These are phyloP conservation scores for Engraulis encrasicolus DNA, from an alignment of 2,113 vertebrate genomes.

Conservation along the genomic window DNA sequence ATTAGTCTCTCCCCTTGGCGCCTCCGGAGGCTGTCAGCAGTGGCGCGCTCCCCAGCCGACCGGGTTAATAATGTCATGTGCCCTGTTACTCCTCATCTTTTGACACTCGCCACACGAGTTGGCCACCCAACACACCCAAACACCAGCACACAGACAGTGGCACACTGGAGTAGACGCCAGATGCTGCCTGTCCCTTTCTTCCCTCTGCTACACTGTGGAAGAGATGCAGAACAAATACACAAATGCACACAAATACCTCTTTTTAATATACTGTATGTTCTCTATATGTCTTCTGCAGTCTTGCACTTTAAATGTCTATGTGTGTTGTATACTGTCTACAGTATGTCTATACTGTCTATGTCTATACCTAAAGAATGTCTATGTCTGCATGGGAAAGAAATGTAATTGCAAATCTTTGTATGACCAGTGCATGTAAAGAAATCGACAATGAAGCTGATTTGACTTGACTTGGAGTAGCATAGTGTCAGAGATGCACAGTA, in stretches of 20 bases:
- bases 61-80: slow-evolving; percentile 68
- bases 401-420: too few species aligned
- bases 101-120: slow-evolving; percentile 25
- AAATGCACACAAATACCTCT: too few species aligned
- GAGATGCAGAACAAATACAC: too few species aligned
- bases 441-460: too few species aligned
- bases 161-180: neutral
- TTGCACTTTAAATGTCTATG: too few species aligned
- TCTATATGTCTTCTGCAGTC: too few species aligned
- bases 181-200: neutral
- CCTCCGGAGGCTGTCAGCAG: slow-evolving; percentile 54
- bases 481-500: neutral
- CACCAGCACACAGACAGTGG: neutral
- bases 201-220: neutral
- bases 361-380: too few species aligned
- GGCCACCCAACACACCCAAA: slow-evolving; percentile 32
- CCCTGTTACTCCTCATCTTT: slow-evolving; percentile 62
- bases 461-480: neutral
- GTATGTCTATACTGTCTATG: too few species aligned
- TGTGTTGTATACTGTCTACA: too few species aligned
- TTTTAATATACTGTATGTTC: too few species aligned
- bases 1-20: slow-evolving; percentile 60
- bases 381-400: too few species aligned
- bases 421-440: too few species aligned
- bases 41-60: slow-evolving; percentile 62